Evolutionary conservation across 2,113 vertebrate genomes (phyloP).

Genomic region (Corythaeola cristata): DNA sequence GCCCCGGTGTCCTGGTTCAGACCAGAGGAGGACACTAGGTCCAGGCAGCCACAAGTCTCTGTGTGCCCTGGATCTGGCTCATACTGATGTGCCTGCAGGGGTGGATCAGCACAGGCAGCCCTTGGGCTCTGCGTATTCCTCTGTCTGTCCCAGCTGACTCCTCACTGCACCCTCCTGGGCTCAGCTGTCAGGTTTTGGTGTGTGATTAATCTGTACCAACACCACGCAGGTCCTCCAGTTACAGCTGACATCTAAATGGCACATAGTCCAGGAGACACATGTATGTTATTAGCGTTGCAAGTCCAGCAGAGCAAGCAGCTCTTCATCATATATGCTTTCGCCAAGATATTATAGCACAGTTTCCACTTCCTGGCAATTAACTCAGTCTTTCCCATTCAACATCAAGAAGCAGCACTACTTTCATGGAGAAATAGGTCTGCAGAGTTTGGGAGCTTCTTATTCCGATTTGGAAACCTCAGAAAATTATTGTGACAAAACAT

Average conservation of each 20-base stretch:
- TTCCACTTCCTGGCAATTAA: constrained; percentile 28
- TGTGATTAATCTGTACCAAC: background rate
- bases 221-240: background rate
- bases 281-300: background rate
- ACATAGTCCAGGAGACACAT: background rate
- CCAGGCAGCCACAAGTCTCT: background rate
- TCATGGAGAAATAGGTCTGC: background rate
- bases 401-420: background rate
- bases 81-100: background rate
- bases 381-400: background rate
- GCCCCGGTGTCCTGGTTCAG: background rate
- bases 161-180: accelerated
- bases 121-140: too few species aligned
- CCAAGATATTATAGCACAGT: constrained; percentile 6
- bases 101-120: background rate
- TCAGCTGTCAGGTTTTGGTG: background rate
- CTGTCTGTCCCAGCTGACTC: background rate
- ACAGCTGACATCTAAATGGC: background rate
- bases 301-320: background rate
- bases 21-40: background rate
- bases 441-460: background rate
- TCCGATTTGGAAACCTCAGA: background rate
- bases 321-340: background rate
- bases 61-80: background rate
- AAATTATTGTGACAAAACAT: background rate